Evolutionary conservation across 2,888 invertebrate genomes (phyloP), one percentile per base, ranked within the genome.

Genomic region (Slavum lentiscoides): DNA sequence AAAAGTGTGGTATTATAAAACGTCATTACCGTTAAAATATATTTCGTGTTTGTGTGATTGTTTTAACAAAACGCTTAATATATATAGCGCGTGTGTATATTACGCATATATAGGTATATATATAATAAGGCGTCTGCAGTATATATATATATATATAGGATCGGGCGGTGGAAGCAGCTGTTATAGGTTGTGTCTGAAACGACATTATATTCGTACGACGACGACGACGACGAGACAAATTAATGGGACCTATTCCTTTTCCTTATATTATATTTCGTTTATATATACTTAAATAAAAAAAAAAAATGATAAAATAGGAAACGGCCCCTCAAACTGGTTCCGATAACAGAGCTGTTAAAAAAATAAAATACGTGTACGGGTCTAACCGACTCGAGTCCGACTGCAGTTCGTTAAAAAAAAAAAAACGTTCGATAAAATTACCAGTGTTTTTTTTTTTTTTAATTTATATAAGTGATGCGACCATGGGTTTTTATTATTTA

Each of bases 31-130:
- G 80, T 80, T 80, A 80, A 80, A 80, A 80, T 80, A 80, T 80
- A 80, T 80, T 80, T 80, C 72, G 70, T 80, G 80, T 80, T 80
- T 64, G 72, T 80, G 64, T 72, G 80, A 80, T 80, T 80, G 72
- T 80, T 72, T 80, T 80, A 80, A 80, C 80, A 80, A 80, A 80
- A 80, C 80, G 77, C 53, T 72, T 64, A 64, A 64, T 80, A 80
- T 64, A 13, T 68, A 69, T 37, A 0, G 15, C 15, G 4, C 1
- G 6, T 66, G 39, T 11, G 58, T 67, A 49, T 21, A 59, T 49
- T 19, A n/a, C n/a, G n/a, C n/a, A n/a, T n/a, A 43, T 43, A 43
- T 43, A 43, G n/a, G n/a, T 43, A 43, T 23, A 37, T 30, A 58
- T 19, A 39, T 8, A n/a, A 11, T 19, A 55, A 64, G 77, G 59